Conservation (phyloP, 1,140 invertebrate genomes). For the Vanessa atalanta region DNA sequence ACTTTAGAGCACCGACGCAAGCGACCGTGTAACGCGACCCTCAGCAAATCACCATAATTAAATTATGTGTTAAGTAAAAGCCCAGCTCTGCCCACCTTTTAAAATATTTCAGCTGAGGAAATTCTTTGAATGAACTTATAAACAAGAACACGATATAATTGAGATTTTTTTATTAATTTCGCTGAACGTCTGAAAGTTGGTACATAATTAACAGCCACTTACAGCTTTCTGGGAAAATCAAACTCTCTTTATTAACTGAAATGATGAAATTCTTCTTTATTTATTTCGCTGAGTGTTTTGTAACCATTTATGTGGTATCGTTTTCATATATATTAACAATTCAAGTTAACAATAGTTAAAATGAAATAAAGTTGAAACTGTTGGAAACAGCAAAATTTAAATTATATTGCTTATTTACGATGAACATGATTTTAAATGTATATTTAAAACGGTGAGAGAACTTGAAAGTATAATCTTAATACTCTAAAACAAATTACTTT, state of each 20-base stretch:
- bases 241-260: slow-evolving; percentile 11
- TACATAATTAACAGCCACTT: slow-evolving; percentile 14
- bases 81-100: background rate
- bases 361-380: no score
- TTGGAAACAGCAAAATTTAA: no score
- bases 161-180: slow-evolving; percentile 4
- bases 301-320: background rate
- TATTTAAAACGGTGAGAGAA: no score
- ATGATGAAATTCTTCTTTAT: background rate
- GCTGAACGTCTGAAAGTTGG: background rate
- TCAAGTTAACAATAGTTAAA: no score
- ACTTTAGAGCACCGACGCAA: slow-evolving; percentile 2
- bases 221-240: slow-evolving; percentile 11
- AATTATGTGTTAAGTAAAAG: background rate
- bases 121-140: background rate
- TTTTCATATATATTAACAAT: no score
- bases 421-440: no score
- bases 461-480: no score
- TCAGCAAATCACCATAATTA: slow-evolving; percentile 7
- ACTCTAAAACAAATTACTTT: no score
- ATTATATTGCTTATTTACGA: no score
- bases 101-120: background rate
- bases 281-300: background rate
- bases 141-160: background rate
- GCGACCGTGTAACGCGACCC: slow-evolving; percentile 9